Evolutionary conservation across 2,888 invertebrate genomes (phyloP).

Genomic region (Drosophila cyrtoloma): DNA sequence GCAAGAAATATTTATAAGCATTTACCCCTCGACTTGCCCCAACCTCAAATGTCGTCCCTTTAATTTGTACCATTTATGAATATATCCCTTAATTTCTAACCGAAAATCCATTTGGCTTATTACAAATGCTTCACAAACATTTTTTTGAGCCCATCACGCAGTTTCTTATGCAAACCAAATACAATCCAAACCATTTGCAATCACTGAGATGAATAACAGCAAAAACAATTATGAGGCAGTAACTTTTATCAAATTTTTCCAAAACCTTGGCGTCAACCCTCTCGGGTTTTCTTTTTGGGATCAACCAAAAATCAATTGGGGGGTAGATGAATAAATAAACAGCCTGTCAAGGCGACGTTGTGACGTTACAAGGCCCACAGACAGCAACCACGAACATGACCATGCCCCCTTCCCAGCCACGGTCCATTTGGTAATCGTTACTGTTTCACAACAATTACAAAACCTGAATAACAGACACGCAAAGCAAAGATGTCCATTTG

Average conservation of each 20-base stretch:
- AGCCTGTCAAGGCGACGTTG: slow-evolving; percentile 29
- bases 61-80: background rate
- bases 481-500: slow-evolving; percentile 38
- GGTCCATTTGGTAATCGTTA: background rate
- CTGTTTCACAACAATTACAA: background rate
- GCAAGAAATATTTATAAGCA: background rate
- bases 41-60: background rate
- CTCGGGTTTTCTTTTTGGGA: background rate
- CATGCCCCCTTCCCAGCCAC: background rate
- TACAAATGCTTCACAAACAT: slow-evolving; percentile 2
- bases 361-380: slow-evolving; percentile 27
- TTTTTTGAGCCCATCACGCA: background rate
- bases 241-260: slow-evolving; percentile 33
- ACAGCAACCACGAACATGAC: slow-evolving; percentile 1
- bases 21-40: too few relatives aligned
- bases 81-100: too few relatives aligned
- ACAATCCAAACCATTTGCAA: slow-evolving; percentile 40
- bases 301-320: slow-evolving; percentile 12
- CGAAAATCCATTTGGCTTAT: slow-evolving; percentile 1
- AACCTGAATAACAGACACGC: slow-evolving; percentile 6
- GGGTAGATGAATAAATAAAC: slow-evolving; percentile 52
- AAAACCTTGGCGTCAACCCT: slow-evolving; percentile 41
- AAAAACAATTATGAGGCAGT: slow-evolving; percentile 13
- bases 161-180: slow-evolving; percentile 10
- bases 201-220: slow-evolving; percentile 29